These are phyloP conservation scores for Ophion ventricosus DNA, from an alignment of 2,888 invertebrate species.

Conservation along the genomic window DNA sequence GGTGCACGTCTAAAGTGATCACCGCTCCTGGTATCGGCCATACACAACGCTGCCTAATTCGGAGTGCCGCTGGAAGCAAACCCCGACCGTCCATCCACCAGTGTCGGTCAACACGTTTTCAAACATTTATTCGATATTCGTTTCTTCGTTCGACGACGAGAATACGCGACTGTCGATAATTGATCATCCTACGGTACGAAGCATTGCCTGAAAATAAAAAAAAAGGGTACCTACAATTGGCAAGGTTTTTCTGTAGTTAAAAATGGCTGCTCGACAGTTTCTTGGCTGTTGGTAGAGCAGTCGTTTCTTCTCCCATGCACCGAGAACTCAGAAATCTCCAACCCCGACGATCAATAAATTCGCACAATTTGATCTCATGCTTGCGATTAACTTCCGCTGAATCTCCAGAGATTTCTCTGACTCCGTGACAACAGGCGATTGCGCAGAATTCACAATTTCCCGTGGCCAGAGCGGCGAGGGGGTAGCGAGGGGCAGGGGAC, in stretches of 20 bases:
- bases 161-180: slow-evolving; percentile 5
- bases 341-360: slow-evolving; percentile 16
- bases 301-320: neutral
- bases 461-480: neutral
- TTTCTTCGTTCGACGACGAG: neutral
- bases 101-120: no score
- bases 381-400: slow-evolving; percentile 42
- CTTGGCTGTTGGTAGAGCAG: neutral
- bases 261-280: neutral
- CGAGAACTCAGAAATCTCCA: slow-evolving; percentile 34
- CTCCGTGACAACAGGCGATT: slow-evolving; percentile 45
- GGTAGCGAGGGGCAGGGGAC: neutral
- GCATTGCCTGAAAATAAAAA: neutral
- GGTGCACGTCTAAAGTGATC: no score
- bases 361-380: neutral
- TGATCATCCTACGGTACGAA: neutral
- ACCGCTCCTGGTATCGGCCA: no score
- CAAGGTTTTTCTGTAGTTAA: neutral
- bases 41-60: no score
- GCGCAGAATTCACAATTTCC: slow-evolving; percentile 53
- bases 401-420: slow-evolving; percentile 56
- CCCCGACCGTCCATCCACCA: no score
- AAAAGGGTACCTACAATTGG: neutral
- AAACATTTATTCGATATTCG: neutral
- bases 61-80: no score